Evolutionary conservation across 2,888 invertebrate species (phyloP).

Genomic region (Leucoma salicis): DNA sequence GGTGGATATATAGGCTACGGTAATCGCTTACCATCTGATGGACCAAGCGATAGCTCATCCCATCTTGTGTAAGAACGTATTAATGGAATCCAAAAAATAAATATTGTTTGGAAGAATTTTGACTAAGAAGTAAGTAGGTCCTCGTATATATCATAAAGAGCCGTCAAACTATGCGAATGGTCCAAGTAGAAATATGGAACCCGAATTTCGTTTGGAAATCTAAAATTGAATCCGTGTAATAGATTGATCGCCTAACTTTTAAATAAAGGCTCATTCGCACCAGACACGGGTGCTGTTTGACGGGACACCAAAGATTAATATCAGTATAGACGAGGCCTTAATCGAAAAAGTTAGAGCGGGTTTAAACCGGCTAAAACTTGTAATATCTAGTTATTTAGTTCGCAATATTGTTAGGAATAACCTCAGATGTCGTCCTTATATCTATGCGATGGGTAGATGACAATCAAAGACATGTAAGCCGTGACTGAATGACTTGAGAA

Average conservation of each 20-base stretch:
- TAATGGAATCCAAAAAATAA: no score
- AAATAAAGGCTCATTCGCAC: conserved; percentile 4
- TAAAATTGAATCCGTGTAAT: not conserved
- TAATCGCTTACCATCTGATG: no score
- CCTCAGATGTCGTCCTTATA: no score
- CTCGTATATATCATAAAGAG: not conserved
- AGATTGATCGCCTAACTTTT: conserved; percentile 3
- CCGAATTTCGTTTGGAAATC: not conserved
- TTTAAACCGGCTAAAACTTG: conserved; percentile 27
- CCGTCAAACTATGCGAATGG: not conserved
- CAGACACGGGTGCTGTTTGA: conserved; percentile 4
- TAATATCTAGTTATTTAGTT: conserved; percentile 6
- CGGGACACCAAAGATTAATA: conserved; percentile 26
- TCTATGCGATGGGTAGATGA: no score
- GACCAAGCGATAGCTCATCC: no score
- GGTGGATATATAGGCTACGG: no score
- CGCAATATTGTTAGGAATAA: conserved; percentile 2
- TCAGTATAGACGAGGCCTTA: conserved; percentile 29
- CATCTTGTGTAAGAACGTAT: no score
- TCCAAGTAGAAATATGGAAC: not conserved
- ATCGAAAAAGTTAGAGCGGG: conserved; percentile 53
- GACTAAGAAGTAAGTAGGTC: not conserved
- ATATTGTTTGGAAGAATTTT: no score
- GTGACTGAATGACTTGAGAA: no score
- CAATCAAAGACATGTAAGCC: no score